These are phyloP conservation scores for Imbricaverruca yamaguchii DNA, from an alignment of 2,888 invertebrate species.

Conservation along the genomic window DNA sequence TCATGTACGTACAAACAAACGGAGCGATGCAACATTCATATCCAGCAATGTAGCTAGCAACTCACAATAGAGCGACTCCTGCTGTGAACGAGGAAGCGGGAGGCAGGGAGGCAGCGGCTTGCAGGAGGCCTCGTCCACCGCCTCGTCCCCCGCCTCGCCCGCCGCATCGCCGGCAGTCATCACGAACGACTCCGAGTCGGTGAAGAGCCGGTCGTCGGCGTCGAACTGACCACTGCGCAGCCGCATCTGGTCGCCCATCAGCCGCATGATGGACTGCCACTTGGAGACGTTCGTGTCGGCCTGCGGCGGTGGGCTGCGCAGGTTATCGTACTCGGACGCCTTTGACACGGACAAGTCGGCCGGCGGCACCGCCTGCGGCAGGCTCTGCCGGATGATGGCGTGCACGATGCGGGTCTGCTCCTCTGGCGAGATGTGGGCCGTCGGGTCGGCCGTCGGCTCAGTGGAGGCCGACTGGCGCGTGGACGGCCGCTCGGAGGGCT, in stretches of 20 bases:
- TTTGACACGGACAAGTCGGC: constrained; percentile 37
- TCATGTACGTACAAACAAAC: no score
- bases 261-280: constrained; percentile 37
- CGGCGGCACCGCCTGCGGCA: constrained; percentile 44
- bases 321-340: constrained; percentile 43
- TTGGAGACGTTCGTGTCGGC: constrained; percentile 21
- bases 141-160: background rate
- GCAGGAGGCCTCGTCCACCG: constrained; percentile 26
- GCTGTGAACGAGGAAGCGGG: constrained; percentile 38
- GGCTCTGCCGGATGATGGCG: constrained; percentile 42
- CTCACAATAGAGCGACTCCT: constrained; percentile 69
- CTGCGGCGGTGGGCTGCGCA: constrained; percentile 31
- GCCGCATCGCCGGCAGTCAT: constrained; percentile 35
- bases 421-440: constrained; percentile 38
- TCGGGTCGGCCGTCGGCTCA: constrained; percentile 42
- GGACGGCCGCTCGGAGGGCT: constrained; percentile 42
- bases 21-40: no score
- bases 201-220: constrained; percentile 18
- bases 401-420: constrained; percentile 41
- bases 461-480: constrained; percentile 44
- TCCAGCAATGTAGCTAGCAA: background rate
- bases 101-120: constrained; percentile 27
- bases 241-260: constrained; percentile 28
- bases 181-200: constrained; percentile 41
- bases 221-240: constrained; percentile 7